Base-by-base conservation (phyloP, 2,888 invertebrate genomes). In the Epinotia demarniana region DNA sequence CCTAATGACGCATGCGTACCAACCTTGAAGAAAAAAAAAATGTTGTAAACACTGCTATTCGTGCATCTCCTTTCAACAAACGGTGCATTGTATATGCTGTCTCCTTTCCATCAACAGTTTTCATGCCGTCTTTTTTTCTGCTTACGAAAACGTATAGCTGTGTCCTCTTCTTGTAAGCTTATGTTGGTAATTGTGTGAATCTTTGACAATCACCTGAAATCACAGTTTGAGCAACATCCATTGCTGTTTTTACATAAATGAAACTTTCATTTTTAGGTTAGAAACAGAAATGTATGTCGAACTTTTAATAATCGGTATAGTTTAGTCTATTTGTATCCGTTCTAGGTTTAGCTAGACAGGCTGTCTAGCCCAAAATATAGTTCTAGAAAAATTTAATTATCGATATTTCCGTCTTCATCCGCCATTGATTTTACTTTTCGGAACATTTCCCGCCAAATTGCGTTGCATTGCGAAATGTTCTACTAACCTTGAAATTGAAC, bases 1-100 rank as follows among this genome's bases (percentile, higher is more conserved):
- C 79, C 77, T 83, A 87, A 86, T 93, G 90, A 92, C 93, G 93
- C 93, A 93, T 93, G 94, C 93, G 93, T 90, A 88, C 90, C 90
- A 90, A 91, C 88, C 88, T 81, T 85, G 81, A 85, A 82, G 81
- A 81, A 84, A 86, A 87, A 87, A 86, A 82, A 84, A 81, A 82
- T 85, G 84, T 86, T 86, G 87, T 82, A 82, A 79, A 79, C 80
- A 85, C 85, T 89, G 88, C 88, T 87, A 86, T 89, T 83, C 85
- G 78, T 76, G 74, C 78, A 58, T 90, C 90, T 87, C 89, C 78
- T 77, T 92, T 85, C 77, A 78, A 76, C 89, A 72, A 75, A 19
- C 0, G 0, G 4, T 0, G 46, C 60, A 33, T 33, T 2, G 23
- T 39, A 75, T 75, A 68, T 69, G 39, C 39, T 77, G n/a, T 88